Conservation (phyloP, 2,797 vertebrate species). For the Adrianichthys oophorus region DNA sequence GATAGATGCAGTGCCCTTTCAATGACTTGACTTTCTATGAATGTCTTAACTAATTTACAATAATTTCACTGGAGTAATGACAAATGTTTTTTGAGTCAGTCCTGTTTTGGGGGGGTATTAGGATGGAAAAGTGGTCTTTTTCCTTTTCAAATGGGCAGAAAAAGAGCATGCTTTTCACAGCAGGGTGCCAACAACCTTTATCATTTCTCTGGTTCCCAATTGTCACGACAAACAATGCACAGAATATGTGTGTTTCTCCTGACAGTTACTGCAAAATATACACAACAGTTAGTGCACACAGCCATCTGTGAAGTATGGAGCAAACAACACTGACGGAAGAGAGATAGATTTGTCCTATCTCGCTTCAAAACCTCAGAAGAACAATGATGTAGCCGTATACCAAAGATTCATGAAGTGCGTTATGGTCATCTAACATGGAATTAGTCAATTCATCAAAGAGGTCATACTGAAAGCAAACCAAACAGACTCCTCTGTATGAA, state of each 20-base stretch:
- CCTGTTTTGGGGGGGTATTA: conserved; percentile 10
- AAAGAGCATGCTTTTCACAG: conserved; percentile 19
- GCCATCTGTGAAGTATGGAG: conserved; percentile 22
- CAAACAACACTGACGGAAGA: conserved; percentile 16
- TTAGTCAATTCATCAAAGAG: conserved; percentile 22
- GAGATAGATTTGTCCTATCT: background rate
- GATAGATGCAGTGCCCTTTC: background rate
- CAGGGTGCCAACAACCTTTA: conserved; percentile 10
- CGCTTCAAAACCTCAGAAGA: background rate
- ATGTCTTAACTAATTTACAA: background rate
- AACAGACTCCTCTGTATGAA: conserved; percentile 23
- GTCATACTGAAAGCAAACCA: conserved; percentile 4
- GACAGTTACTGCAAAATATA: conserved; percentile 21
- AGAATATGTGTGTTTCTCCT: conserved; percentile 14
- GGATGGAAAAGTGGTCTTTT: background rate
- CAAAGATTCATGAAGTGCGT: background rate
- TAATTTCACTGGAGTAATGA: conserved; percentile 5
- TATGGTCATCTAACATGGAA: conserved; percentile 20
- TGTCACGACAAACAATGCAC: conserved; percentile 11
- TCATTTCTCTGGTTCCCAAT: conserved; percentile 16
- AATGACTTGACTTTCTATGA: background rate
- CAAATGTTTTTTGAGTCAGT: background rate
- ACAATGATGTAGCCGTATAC: background rate
- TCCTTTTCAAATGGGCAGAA: conserved; percentile 13
- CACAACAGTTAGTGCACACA: conserved; percentile 17